phyloP scores from a whole-genome alignment of 2,113 vertebrate genomes.

The Pelobates fuscus region DNA sequence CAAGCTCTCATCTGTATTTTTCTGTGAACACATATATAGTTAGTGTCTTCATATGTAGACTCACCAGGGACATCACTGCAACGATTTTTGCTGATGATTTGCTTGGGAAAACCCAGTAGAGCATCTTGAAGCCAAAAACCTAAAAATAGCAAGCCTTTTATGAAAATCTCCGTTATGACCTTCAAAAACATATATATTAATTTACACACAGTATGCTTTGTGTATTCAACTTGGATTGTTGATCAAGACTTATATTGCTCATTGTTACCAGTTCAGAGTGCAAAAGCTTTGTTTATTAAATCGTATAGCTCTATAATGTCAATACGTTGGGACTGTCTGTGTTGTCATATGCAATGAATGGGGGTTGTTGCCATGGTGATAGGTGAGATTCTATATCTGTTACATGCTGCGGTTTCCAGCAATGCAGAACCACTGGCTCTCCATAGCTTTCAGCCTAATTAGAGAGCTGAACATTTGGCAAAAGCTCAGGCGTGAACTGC shows the following conservation, averaged over 20 bases:
- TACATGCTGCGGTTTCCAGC: slow-evolving; percentile 10
- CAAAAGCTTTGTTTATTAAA: too few relatives aligned
- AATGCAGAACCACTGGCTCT: slow-evolving; percentile 9
- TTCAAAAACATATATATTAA: too few relatives aligned
- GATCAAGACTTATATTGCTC: neutral
- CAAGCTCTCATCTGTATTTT: too few relatives aligned
- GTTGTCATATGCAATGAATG: neutral
- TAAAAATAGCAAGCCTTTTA: neutral
- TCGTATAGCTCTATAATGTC: too few relatives aligned
- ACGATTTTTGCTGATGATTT: slow-evolving; percentile 26
- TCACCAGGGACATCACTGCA: slow-evolving; percentile 20
- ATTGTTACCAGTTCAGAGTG: too few relatives aligned
- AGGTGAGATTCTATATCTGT: neutral
- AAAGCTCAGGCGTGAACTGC: neutral
- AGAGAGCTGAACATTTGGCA: slow-evolving; percentile 12
- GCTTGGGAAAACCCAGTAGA: slow-evolving; percentile 24
- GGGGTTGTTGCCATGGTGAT: slow-evolving; percentile 32
- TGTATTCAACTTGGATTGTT: neutral
- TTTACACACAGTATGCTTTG: neutral
- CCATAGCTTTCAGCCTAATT: slow-evolving; percentile 25
- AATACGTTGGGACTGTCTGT: neutral
- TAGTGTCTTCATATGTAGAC: neutral
- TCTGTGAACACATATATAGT: neutral
- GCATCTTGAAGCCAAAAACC: slow-evolving; percentile 23
- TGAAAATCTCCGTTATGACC: neutral